phyloP scores from a whole-genome alignment of 2,888 invertebrate species.

The Spicauda simplicius region DNA sequence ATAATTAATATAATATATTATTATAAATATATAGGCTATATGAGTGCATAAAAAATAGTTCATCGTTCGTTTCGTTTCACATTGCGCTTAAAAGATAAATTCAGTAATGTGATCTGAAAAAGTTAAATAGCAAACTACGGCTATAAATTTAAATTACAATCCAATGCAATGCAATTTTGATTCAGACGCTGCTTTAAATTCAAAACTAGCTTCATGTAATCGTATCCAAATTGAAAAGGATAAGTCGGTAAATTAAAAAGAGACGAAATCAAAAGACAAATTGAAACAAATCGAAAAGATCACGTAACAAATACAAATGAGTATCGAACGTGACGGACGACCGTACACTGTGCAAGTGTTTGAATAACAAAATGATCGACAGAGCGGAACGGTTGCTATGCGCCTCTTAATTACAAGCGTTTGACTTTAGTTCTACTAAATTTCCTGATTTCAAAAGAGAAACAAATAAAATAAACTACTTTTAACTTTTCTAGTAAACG shows the following conservation, averaged over 20 bases:
- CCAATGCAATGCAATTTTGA: constrained; percentile 15
- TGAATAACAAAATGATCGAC: constrained; percentile 37
- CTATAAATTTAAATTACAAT: constrained; percentile 22
- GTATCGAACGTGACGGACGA: constrained; percentile 30
- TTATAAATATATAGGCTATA: too few relatives aligned
- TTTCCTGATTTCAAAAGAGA: too few relatives aligned
- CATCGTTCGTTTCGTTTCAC: too few relatives aligned
- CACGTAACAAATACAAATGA: constrained; percentile 35
- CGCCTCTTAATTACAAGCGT: constrained; percentile 10
- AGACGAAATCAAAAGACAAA: constrained; percentile 26
- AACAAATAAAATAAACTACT: too few relatives aligned
- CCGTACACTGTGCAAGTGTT: constrained; percentile 39
- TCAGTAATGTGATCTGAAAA: too few relatives aligned
- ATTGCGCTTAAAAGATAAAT: too few relatives aligned
- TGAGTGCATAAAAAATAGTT: too few relatives aligned
- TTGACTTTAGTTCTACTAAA: background rate
- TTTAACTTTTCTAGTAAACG: too few relatives aligned
- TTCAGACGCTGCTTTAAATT: constrained; percentile 23
- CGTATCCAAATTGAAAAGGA: constrained; percentile 33
- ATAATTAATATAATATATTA: too few relatives aligned
- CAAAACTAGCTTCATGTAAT: constrained; percentile 13
- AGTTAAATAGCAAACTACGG: background rate
- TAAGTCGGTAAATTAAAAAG: constrained; percentile 26
- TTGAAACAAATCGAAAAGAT: constrained; percentile 27
- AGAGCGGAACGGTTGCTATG: constrained; percentile 37